These are phyloP conservation scores for Troides oblongomaculatus DNA, from an alignment of 2,888 invertebrate genomes.

Conservation along the genomic window DNA sequence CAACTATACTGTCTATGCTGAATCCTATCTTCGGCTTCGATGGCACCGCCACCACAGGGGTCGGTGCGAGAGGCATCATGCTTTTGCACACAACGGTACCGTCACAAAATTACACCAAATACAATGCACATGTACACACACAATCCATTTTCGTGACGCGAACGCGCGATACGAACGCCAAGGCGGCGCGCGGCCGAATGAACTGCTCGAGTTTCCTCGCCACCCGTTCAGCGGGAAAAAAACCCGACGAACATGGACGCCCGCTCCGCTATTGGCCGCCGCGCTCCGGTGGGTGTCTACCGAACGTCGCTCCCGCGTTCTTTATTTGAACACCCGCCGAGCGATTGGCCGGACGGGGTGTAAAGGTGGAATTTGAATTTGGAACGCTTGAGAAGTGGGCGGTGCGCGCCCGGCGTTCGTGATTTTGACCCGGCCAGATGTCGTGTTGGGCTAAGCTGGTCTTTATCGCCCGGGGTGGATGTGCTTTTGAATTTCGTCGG, in stretches of 20 bases:
- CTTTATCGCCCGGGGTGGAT: slow-evolving; percentile 44
- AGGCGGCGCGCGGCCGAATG: slow-evolving; percentile 78
- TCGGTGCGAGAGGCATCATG: slow-evolving; percentile 98
- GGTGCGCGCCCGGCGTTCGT: slow-evolving; percentile 60
- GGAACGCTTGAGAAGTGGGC: slow-evolving; percentile 70
- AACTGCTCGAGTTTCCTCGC: slow-evolving; percentile 48
- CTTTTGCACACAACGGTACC: slow-evolving; percentile 73
- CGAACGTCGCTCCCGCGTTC: slow-evolving; percentile 49
- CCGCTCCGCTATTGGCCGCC: slow-evolving; percentile 56
- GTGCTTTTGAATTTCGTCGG: slow-evolving; percentile 63
- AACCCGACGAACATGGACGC: slow-evolving; percentile 68
- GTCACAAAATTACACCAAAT: slow-evolving; percentile 67
- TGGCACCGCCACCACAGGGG: slow-evolving; percentile 94
- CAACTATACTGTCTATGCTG: slow-evolving; percentile 96
- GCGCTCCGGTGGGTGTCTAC: slow-evolving; percentile 54
- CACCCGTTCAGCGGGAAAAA: slow-evolving; percentile 57
- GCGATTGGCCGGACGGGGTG: slow-evolving; percentile 55
- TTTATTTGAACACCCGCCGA: slow-evolving; percentile 52
- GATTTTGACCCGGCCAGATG: slow-evolving; percentile 67
- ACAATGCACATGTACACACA: slow-evolving; percentile 75
- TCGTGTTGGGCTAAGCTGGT: slow-evolving; percentile 58
- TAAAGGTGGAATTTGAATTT: slow-evolving; percentile 68
- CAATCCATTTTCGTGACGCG: slow-evolving; percentile 73
- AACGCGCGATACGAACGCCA: slow-evolving; percentile 74
- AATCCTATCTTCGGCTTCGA: slow-evolving; percentile 96